phyloP scores from a whole-genome alignment of 2,888 invertebrate genomes.

The Idaea straminata region DNA sequence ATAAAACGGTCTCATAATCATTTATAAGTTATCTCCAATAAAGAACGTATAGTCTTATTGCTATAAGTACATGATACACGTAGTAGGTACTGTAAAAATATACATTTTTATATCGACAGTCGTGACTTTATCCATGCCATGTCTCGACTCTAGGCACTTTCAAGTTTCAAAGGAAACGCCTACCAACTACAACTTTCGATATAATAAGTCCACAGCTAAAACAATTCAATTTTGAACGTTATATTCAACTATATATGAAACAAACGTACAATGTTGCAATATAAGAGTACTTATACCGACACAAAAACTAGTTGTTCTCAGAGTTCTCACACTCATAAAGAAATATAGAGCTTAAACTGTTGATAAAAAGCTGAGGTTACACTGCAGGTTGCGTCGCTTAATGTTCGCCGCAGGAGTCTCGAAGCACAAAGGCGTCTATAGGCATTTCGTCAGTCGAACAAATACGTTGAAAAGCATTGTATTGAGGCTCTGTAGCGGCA shows the following conservation, averaged over 20 bases:
- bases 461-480: conserved; percentile 65
- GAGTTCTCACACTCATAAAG: conserved; percentile 25
- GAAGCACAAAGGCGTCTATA: conserved; percentile 55
- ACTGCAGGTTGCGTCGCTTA: conserved; percentile 26
- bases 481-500: conserved; percentile 49
- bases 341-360: conserved; percentile 35
- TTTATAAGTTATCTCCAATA: conserved; percentile 23
- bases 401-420: conserved; percentile 51
- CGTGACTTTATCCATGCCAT: conserved; percentile 48
- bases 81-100: conserved; percentile 20
- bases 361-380: conserved; percentile 38
- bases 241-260: conserved; percentile 26
- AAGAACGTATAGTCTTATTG: conserved; percentile 36
- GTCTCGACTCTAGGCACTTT: conserved; percentile 34
- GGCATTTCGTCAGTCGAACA: conserved; percentile 65
- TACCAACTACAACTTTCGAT: conserved; percentile 53
- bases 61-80: conserved; percentile 1
- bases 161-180: conserved; percentile 65
- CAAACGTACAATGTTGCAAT: conserved; percentile 19
- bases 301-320: conserved; percentile 38
- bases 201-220: conserved; percentile 29
- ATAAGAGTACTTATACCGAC: conserved; percentile 31
- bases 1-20: conserved; percentile 19
- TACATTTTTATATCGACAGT: conserved; percentile 41
- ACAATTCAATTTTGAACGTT: conserved; percentile 37